phyloP scores from a whole-genome alignment of 2,113 vertebrate genomes.

The Monarcha castaneiventris region DNA sequence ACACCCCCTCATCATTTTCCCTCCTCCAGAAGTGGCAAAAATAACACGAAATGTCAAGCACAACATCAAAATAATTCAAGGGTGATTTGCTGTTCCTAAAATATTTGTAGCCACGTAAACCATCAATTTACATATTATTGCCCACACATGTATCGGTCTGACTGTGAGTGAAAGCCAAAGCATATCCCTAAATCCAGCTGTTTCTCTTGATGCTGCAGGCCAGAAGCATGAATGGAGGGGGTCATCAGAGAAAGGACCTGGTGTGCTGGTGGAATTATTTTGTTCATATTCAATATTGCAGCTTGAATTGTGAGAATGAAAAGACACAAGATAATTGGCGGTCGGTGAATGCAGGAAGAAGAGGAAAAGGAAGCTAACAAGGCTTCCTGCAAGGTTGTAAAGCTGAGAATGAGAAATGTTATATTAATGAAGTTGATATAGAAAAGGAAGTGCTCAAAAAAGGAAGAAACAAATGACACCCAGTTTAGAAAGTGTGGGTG shows the following conservation, averaged over 20 bases:
- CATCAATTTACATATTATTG: neutral
- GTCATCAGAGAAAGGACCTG: neutral
- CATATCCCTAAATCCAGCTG: neutral
- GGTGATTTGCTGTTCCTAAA: conserved; percentile 16
- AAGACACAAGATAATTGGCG: neutral
- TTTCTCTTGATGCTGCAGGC: neutral
- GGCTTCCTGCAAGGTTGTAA: neutral
- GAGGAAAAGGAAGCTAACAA: neutral
- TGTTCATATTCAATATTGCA: neutral
- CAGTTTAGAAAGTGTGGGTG: conserved; percentile 9
- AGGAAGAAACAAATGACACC: neutral
- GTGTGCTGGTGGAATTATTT: neutral
- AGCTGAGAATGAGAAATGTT: neutral
- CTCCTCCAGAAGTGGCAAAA: conserved; percentile 23
- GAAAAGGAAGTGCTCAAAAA: neutral
- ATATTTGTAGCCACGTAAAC: neutral
- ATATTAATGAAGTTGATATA: neutral
- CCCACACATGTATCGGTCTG: neutral
- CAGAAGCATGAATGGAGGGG: neutral
- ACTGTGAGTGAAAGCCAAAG: neutral
- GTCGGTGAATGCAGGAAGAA: neutral
- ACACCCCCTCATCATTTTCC: neutral
- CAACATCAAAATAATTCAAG: conserved; percentile 17
- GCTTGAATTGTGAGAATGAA: neutral
- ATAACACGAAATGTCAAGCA: conserved; percentile 27